Percentiles rank a stretch among this genome's conserved stretches.
Evolutionary conservation across 64 coral and sea anemone genomes (phyloP).

Genomic region (Porites australiensis): DNA sequence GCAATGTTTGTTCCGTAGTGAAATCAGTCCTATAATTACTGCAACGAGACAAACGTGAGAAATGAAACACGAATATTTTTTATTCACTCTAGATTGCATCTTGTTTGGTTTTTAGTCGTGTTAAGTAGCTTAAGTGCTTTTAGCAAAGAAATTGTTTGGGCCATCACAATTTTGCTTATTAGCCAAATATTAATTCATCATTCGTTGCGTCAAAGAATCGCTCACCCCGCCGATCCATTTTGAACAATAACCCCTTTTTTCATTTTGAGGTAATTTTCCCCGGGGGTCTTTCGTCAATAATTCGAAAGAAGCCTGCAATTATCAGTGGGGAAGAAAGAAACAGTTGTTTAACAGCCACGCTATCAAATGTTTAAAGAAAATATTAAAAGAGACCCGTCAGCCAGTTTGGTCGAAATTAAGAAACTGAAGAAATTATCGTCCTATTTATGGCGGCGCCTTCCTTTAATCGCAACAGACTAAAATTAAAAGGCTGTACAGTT

Average conservation of each 20-base stretch:
- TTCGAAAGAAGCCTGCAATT: conserved; percentile 30
- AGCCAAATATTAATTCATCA: conserved; percentile 55
- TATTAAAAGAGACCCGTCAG: background rate
- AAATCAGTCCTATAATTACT: conserved; percentile 4
- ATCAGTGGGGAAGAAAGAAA: conserved; percentile 17
- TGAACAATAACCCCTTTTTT: conserved; percentile 22
- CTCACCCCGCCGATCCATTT: conserved; percentile 2
- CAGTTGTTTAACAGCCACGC: conserved; percentile 55
- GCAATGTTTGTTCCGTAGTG: conserved; percentile 5
- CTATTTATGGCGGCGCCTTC: background rate
- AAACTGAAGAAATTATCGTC: too few relatives aligned
- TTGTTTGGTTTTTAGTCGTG: conserved; percentile 52
- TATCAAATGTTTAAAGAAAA: conserved; percentile 19
- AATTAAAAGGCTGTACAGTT: conserved; percentile 24
- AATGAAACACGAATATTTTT: background rate
- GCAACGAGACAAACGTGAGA: background rate
- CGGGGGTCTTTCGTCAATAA: conserved; percentile 18
- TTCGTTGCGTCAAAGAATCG: conserved; percentile 24
- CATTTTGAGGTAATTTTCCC: conserved; percentile 45
- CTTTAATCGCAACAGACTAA: conserved; percentile 11
- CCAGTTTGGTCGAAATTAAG: background rate
- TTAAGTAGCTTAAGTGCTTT: conserved; percentile 67
- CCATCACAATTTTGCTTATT: conserved; percentile 52
- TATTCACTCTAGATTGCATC: conserved; percentile 38
- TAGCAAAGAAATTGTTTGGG: conserved; percentile 40